Evolutionary conservation across 2,113 vertebrate genomes (phyloP).

Genomic region (Dipodomys ordii): DNA sequence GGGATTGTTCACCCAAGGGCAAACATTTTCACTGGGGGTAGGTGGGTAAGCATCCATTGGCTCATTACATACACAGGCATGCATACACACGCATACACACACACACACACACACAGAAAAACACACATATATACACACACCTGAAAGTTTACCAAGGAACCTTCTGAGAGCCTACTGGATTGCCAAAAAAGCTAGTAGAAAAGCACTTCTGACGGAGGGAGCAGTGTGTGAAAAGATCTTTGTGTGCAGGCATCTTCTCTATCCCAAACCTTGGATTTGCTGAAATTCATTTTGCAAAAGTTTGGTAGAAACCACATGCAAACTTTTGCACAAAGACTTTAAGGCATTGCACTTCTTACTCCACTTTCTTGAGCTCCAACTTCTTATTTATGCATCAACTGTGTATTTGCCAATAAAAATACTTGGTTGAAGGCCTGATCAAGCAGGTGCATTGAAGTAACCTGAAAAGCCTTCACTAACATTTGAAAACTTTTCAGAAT

Average conservation of each 20-base stretch:
- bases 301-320: slow-evolving; percentile 59
- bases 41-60: slow-evolving; percentile 46
- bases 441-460: slow-evolving; percentile 65
- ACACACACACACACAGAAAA: background rate
- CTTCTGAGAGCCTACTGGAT: background rate
- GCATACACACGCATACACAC: background rate
- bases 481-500: slow-evolving; percentile 74
- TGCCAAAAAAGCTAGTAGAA: slow-evolving; percentile 56
- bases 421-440: slow-evolving; percentile 70
- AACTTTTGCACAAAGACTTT: slow-evolving; percentile 30
- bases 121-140: fast-evolving
- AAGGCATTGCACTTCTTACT: slow-evolving; percentile 66
- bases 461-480: slow-evolving; percentile 70
- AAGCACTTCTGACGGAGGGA: background rate
- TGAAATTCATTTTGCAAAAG: slow-evolving; percentile 48
- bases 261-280: background rate
- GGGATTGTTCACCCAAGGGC: slow-evolving; percentile 87
- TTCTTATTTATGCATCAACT: slow-evolving; percentile 79
- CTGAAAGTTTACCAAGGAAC: background rate
- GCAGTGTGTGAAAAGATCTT: slow-evolving; percentile 40
- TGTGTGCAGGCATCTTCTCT: slow-evolving; percentile 26
- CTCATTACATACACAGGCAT: background rate
- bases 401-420: slow-evolving; percentile 77
- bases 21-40: slow-evolving; percentile 21
- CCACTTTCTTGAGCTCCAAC: slow-evolving; percentile 60